Evolutionary conservation across 2,113 vertebrate genomes (phyloP).

Genomic region (Noturus placidus): DNA sequence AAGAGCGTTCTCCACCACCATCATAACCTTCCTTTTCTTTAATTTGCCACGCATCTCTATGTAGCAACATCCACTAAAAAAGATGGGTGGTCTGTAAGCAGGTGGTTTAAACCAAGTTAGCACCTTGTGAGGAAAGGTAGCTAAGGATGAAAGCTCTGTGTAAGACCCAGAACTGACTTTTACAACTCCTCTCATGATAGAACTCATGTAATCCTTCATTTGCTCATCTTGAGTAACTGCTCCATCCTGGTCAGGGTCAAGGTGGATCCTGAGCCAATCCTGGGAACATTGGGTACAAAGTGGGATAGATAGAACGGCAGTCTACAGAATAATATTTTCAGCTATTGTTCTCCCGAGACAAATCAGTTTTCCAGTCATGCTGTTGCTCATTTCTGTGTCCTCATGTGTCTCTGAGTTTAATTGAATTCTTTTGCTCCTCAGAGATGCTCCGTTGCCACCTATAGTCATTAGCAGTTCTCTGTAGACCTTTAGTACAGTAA

Average conservation of each 20-base stretch:
- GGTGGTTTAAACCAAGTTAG: not conserved
- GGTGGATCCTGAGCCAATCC: not conserved
- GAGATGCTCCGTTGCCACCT: conserved; percentile 26
- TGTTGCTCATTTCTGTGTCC: not conserved
- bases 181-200: not conserved
- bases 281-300: not conserved
- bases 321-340: not conserved
- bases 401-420: not conserved
- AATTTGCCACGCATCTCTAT: not conserved
- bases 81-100: not conserved
- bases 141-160: not conserved
- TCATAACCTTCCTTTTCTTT: not conserved
- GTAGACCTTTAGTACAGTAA: not conserved
- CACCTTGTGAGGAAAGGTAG: not conserved
- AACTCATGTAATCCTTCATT: not conserved
- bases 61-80: not conserved
- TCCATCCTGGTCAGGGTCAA: not conserved
- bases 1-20: too few species aligned
- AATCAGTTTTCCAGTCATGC: not conserved
- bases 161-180: not conserved
- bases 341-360: not conserved
- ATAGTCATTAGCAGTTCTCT: conserved; percentile 15
- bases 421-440: conserved; percentile 26
- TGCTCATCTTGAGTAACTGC: not conserved
- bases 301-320: not conserved